A percentile compares a stretch with the other conserved stretches of the same genome.
phyloP scores from a whole-genome alignment of 2,113 vertebrate species.

The Astur gentilis region DNA sequence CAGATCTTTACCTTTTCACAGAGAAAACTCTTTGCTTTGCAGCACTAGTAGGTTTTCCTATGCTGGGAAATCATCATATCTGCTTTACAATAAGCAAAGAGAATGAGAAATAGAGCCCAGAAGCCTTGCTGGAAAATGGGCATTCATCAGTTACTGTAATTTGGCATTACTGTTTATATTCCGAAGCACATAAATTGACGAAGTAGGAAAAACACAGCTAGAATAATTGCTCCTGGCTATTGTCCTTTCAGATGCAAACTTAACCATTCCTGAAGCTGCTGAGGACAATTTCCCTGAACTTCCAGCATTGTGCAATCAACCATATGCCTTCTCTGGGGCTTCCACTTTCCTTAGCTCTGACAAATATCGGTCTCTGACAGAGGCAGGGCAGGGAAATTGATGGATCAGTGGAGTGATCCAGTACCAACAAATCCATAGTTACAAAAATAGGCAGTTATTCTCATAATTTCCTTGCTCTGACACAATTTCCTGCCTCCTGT shows the following conservation, averaged over 20 bases:
- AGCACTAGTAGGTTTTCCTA: not conserved
- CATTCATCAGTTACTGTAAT: not conserved
- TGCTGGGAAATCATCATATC: not conserved
- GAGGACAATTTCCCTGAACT: not conserved
- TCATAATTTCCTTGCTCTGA: slow-evolving; percentile 36
- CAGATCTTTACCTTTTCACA: not conserved
- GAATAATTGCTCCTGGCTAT: slow-evolving; percentile 31
- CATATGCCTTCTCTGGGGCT: not conserved
- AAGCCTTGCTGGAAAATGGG: not conserved
- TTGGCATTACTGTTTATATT: not conserved
- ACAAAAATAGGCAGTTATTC: slow-evolving; percentile 52
- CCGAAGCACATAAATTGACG: not conserved
- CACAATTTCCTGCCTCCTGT: slow-evolving; percentile 36
- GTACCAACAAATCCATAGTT: not conserved
- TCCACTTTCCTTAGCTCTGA: not conserved
- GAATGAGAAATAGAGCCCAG: not conserved
- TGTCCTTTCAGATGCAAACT: not conserved
- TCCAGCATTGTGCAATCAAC: not conserved
- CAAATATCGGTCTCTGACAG: not conserved
- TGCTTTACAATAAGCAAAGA: not conserved
- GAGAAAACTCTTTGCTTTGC: not conserved
- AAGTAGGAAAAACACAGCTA: slow-evolving; percentile 1
- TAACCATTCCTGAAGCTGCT: not conserved
- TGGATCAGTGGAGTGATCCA: slow-evolving; percentile 19
- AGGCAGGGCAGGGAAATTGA: not conserved